Percentiles rank a stretch among this genome's conserved stretches.
phyloP scores from a whole-genome alignment of 2,797 vertebrate species.

The Capromys pilorides region DNA sequence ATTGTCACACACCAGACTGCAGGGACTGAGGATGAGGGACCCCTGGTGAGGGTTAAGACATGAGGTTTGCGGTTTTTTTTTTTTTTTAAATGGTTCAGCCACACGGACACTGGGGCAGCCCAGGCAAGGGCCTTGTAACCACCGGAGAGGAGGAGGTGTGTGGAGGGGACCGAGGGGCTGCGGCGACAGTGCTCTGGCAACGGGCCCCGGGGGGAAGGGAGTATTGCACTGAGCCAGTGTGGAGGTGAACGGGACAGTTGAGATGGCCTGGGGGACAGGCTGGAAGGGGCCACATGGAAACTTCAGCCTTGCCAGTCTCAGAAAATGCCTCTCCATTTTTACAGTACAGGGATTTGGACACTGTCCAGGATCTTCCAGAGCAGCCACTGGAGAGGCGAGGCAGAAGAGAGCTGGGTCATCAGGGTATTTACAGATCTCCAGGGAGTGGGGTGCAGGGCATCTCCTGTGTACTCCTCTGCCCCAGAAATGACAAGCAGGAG shows the following conservation, averaged over 20 bases:
- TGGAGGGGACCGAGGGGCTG: neutral
- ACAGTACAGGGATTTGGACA: slow-evolving; percentile 50
- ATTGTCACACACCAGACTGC: slow-evolving; percentile 74
- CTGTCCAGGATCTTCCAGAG: neutral
- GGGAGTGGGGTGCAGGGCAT: neutral
- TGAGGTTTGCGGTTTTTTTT: slow-evolving; percentile 62
- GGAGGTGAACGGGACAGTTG: neutral
- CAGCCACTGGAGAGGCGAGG: neutral
- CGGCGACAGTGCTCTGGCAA: slow-evolving; percentile 52
- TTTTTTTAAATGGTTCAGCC: slow-evolving; percentile 56
- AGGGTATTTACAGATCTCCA: slow-evolving; percentile 55
- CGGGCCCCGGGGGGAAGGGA: slow-evolving; percentile 26
- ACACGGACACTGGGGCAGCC: slow-evolving; percentile 4
- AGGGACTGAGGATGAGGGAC: slow-evolving; percentile 14
- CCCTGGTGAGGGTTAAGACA: slow-evolving; percentile 70
- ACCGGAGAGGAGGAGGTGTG: neutral
- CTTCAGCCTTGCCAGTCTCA: slow-evolving; percentile 36
- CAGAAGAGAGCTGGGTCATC: neutral
- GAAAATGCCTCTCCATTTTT: slow-evolving; percentile 18
- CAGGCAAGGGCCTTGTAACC: neutral
- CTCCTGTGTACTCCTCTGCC: neutral
- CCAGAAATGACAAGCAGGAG: neutral
- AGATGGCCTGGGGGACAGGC: neutral
- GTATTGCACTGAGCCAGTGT: slow-evolving; percentile 78
- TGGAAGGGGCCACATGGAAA: neutral